phyloP scores from a whole-genome alignment of 1,140 invertebrate genomes.

The Yoshiicerus persimilis region DNA sequence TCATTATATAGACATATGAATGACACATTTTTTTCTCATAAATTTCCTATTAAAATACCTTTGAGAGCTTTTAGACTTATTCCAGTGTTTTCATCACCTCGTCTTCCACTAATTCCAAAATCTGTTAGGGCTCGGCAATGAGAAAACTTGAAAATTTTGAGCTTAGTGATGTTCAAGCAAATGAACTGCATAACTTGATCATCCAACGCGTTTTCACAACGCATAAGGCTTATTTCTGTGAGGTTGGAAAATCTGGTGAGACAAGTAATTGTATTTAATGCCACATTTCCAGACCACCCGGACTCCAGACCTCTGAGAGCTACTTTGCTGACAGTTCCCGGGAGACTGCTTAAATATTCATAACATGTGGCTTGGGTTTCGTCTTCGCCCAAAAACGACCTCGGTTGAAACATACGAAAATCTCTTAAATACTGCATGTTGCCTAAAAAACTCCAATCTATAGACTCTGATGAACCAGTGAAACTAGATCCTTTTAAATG shows the following conservation, averaged over 20 bases:
- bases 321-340: not conserved
- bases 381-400: not conserved
- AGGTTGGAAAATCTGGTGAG: not conserved
- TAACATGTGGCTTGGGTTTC: constrained; percentile 1
- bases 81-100: not conserved
- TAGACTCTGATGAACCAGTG: not conserved
- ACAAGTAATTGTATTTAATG: not conserved
- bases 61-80: constrained; percentile 13
- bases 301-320: not conserved
- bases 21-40: not conserved
- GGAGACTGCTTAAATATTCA: not conserved
- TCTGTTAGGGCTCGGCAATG: constrained; percentile 21
- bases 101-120: constrained; percentile 10
- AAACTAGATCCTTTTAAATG: not conserved
- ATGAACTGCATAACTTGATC: constrained; percentile 25
- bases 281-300: not conserved
- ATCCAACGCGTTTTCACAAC: constrained; percentile 4
- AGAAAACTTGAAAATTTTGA: constrained; percentile 13
- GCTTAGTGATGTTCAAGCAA: not conserved
- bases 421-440: constrained; percentile 9
- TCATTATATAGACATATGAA: not conserved
- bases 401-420: constrained; percentile 18
- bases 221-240: constrained; percentile 8
- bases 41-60: not conserved
- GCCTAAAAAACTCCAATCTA: constrained; percentile 27